phyloP scores from a whole-genome alignment of 1,140 invertebrate species.

The Teleogryllus occipitalis region DNA sequence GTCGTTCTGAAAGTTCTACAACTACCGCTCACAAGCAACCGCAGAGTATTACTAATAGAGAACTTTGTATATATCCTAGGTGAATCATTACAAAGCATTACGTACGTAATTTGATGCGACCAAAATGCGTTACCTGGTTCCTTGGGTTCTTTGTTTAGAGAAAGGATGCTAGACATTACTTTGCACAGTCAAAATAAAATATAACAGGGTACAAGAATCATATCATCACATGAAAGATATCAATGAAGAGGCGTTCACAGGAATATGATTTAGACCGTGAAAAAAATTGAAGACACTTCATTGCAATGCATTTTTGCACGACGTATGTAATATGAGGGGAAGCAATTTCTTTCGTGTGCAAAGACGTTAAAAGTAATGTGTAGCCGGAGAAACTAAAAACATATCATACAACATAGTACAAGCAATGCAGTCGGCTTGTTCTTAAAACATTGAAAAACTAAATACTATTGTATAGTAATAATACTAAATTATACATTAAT shows the following conservation, averaged over 20 bases:
- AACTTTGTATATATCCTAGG: neutral
- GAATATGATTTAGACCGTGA: neutral
- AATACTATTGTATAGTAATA: constrained; percentile 1
- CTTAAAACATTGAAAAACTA: neutral
- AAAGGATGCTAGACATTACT: neutral
- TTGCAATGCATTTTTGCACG: neutral
- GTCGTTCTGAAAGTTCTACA: neutral
- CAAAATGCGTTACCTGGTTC: neutral
- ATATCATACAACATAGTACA: neutral
- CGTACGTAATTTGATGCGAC: neutral
- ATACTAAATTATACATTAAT: constrained; percentile 2
- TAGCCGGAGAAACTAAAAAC: neutral
- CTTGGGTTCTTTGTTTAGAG: neutral
- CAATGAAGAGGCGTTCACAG: neutral
- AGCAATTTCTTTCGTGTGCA: neutral
- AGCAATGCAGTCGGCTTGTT: neutral
- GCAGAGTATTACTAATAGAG: neutral
- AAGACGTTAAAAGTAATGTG: neutral
- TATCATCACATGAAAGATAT: neutral
- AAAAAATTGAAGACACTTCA: neutral
- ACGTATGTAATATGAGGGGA: neutral
- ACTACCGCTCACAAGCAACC: neutral
- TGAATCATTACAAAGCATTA: neutral
- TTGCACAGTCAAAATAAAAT: neutral
- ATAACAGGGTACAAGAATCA: neutral